These are phyloP conservation scores for Platysteira castanea DNA, from an alignment of 2,113 vertebrate genomes.

Conservation along the genomic window DNA sequence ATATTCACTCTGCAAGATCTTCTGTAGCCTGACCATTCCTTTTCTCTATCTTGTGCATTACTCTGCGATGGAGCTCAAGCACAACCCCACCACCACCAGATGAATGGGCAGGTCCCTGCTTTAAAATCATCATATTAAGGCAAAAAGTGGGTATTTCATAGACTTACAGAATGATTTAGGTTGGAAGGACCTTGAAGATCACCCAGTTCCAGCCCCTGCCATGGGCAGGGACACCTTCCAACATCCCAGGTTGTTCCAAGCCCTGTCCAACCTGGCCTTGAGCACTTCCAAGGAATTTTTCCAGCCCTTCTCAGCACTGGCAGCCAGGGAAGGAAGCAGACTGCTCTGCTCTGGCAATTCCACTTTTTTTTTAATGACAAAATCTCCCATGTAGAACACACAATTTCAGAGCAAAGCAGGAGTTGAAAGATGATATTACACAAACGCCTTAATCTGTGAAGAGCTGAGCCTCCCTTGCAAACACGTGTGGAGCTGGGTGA, in stretches of 20 bases:
- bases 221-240: neutral
- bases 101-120: fast-evolving
- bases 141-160: neutral
- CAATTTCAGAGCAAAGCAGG: neutral
- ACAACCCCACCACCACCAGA: neutral
- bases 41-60: neutral
- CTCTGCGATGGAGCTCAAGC: neutral
- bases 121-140: neutral
- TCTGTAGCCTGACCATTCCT: neutral
- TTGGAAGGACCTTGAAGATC: too few relatives aligned
- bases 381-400: neutral
- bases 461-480: neutral
- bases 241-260: neutral
- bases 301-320: neutral
- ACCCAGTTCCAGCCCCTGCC: too few relatives aligned
- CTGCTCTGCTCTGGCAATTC: neutral
- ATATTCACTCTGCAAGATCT: neutral
- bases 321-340: neutral
- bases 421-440: neutral
- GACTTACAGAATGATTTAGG: too few relatives aligned
- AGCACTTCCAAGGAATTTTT: neutral
- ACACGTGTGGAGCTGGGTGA: neutral
- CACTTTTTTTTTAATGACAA: neutral
- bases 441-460: neutral
- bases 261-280: neutral